Base-by-base conservation (phyloP, 2,113 vertebrate genomes). In the Trinectes maculatus region DNA sequence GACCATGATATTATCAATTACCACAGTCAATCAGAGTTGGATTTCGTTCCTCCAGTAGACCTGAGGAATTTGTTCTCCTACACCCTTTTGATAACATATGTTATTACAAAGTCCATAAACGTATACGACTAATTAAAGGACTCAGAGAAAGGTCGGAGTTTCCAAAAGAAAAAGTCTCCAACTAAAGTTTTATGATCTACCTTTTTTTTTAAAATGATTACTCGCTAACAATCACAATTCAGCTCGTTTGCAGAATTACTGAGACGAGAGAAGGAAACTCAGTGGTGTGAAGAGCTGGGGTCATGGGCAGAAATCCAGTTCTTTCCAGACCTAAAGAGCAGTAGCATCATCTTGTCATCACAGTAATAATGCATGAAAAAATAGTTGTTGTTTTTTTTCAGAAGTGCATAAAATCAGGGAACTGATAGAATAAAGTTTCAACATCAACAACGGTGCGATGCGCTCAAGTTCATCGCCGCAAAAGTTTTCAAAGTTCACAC, bases 331-430 rank as follows among this genome's bases (percentile, higher is more conserved):
- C 55, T 22, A 48, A 64, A 52, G 18, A 74, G 54, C 22, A 31
- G 19, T 29, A 36, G 8, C 26, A 26, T 74, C 48, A 58, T 61
- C 42, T 46, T 40, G 12, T 66, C 53, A 73, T 56, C 67, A 68
- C 28, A 42, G 37, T 49, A 51, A 51, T 52, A 62, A 68, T 28
- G 21, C n/a, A 51, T 66, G 24, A 53, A 69, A 47, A 61, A 36
- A 8, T 13, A 36, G 25, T 28, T 47, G 22, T 36, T 54, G 19
- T 34, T 55, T 55, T 65, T 29, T 51, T 57, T 61, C 25, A 51
- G 24, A 34, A 54, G 43, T 22, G 52, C 18, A 19, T 19, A 44
- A 63, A 31, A 54, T 53, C 15, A 49, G 33, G n/a, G 5, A 25
- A 33, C 28, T 53, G 2, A 40, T 25, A 75, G 40, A 71, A 65